Percentiles rank a stretch among this genome's conserved stretches.
Evolutionary conservation across 2,888 invertebrate species (phyloP).

Genomic region (Tinea trinotella): DNA sequence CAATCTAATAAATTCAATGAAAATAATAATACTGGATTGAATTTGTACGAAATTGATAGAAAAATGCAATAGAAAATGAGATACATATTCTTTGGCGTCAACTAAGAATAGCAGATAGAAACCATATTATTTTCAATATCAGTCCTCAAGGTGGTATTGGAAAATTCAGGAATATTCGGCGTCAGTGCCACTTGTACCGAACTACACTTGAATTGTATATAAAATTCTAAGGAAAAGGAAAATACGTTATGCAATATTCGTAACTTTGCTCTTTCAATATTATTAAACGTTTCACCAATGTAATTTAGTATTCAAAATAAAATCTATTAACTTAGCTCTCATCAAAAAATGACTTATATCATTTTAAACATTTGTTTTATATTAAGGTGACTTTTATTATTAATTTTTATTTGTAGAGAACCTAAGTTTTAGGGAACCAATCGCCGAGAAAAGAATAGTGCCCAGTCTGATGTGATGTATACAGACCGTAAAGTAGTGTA

Average conservation of each 20-base stretch:
- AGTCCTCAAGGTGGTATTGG: neutral
- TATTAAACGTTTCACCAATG: neutral
- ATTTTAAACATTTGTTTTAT: too few relatives aligned
- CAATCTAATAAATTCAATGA: too few relatives aligned
- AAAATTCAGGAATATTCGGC: neutral
- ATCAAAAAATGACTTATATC: too few relatives aligned
- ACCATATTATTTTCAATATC: slow-evolving; percentile 17
- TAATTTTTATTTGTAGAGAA: too few relatives aligned
- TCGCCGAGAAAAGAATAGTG: too few relatives aligned
- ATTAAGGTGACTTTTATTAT: too few relatives aligned
- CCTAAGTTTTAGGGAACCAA: too few relatives aligned
- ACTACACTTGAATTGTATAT: slow-evolving; percentile 15
- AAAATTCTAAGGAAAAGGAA: slow-evolving; percentile 14
- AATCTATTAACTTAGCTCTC: too few relatives aligned
- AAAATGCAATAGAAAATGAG: neutral
- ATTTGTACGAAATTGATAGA: too few relatives aligned
- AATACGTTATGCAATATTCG: neutral
- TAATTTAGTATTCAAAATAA: neutral
- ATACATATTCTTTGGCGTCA: neutral
- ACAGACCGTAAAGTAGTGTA: too few relatives aligned
- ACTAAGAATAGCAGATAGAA: neutral
- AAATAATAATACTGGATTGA: too few relatives aligned
- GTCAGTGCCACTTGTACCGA: slow-evolving; percentile 14
- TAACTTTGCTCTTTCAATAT: neutral
- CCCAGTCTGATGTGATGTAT: too few relatives aligned